Conservation (phyloP, 2,888 invertebrate genomes). For the Parapristionchus giblindavisi region DNA sequence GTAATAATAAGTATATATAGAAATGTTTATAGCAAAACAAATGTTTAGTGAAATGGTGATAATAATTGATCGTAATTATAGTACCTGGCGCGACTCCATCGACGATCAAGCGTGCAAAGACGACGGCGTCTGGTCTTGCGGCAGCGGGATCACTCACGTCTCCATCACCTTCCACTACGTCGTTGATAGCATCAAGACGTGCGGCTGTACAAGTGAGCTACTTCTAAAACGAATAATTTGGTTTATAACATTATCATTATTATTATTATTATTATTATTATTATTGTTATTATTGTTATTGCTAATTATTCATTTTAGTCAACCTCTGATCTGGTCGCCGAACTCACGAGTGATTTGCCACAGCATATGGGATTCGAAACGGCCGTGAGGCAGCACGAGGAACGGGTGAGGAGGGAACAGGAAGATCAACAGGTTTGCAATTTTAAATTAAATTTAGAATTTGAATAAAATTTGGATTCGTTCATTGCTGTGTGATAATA, state of each 20-base stretch:
- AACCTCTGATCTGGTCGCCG: conserved; percentile 60
- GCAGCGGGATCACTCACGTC: neutral
- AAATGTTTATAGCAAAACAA: too few species aligned
- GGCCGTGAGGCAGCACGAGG: conserved; percentile 52
- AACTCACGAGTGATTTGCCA: conserved; percentile 58
- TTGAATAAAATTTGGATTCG: too few species aligned
- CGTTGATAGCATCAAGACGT: conserved; percentile 43
- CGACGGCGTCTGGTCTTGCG: conserved; percentile 38
- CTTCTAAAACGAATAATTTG: too few species aligned
- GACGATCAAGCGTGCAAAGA: conserved; percentile 53
- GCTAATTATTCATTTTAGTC: conserved; percentile 43
- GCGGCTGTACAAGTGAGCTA: conserved; percentile 12
- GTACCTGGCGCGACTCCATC: neutral
- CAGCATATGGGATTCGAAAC: conserved; percentile 56
- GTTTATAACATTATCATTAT: too few species aligned
- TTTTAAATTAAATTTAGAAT: too few species aligned
- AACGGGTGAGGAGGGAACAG: conserved; percentile 50
- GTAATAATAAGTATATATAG: neutral
- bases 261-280: too few species aligned
- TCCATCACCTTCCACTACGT: conserved; percentile 41
- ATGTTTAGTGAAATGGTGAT: neutral
- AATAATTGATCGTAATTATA: conserved; percentile 1
- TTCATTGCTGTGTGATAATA: too few species aligned
- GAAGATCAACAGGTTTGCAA: conserved; percentile 52
- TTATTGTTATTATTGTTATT: neutral